Percentiles rank a stretch among this genome's conserved stretches.
phyloP scores from a whole-genome alignment of 2,113 vertebrate genomes.

The Podarcis muralis region DNA sequence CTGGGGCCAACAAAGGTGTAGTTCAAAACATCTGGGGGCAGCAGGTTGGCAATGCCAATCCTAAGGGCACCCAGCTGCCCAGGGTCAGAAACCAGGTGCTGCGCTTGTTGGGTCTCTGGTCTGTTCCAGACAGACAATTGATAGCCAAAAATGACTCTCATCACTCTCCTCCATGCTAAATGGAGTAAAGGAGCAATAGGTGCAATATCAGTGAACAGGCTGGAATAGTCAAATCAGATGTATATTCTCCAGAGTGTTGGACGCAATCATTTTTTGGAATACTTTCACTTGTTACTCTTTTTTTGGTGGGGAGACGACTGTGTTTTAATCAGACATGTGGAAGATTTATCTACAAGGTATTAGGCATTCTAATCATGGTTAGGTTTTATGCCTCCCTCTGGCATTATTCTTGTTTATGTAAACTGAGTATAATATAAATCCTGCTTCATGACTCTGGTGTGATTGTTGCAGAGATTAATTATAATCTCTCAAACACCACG shows the following conservation, averaged over 20 bases:
- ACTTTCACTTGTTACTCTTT: slow-evolving; percentile 10
- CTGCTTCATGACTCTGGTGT: slow-evolving; percentile 33
- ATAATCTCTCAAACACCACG: slow-evolving; percentile 23
- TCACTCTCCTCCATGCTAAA: neutral
- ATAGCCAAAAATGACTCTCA: neutral
- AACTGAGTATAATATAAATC: slow-evolving; percentile 21
- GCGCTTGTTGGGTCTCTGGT: neutral
- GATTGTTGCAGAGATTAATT: slow-evolving; percentile 50
- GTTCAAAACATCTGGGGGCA: neutral
- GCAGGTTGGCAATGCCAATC: too few relatives aligned
- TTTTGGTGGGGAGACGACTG: neutral
- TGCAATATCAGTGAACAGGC: neutral
- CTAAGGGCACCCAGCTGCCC: neutral
- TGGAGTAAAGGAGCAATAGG: slow-evolving; percentile 6
- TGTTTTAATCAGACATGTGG: slow-evolving; percentile 1
- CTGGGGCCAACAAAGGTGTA: too few relatives aligned
- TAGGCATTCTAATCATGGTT: slow-evolving; percentile 14
- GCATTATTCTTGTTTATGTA: slow-evolving; percentile 12
- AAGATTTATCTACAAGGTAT: slow-evolving; percentile 10
- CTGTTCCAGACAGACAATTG: neutral
- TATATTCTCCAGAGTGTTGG: neutral
- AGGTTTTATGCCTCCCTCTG: slow-evolving; percentile 21
- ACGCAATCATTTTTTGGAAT: neutral
- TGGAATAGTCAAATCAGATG: slow-evolving; percentile 1
- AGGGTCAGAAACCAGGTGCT: neutral